Conservation (phyloP, 37 sponge, comb jelly and placozoan species). For the Axinella damicornis region DNA sequence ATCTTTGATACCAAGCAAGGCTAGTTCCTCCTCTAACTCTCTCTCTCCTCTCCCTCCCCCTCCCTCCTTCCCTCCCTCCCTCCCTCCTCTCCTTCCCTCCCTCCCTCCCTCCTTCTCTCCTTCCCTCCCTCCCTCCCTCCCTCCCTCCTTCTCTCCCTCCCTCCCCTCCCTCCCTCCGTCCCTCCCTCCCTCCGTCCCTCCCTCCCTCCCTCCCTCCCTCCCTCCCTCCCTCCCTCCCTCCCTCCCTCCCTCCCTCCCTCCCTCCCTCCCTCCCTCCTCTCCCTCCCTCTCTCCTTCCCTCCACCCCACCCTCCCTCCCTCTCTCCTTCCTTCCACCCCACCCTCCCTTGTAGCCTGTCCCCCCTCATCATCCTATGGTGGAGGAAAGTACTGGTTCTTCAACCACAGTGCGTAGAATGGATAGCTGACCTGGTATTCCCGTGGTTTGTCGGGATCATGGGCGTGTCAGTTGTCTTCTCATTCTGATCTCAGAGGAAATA, state of each 20-base stretch:
- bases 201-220: neutral
- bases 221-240: neutral
- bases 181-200: neutral
- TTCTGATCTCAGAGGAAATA: conserved; percentile 63
- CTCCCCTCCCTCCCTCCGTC: neutral
- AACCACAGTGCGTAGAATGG: conserved; percentile 93
- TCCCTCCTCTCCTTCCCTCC: neutral
- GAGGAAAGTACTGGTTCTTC: conserved; percentile 96
- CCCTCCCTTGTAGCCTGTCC: conserved; percentile 64
- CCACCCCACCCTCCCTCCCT: neutral
- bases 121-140: too few relatives aligned
- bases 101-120: neutral
- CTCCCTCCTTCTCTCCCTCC: neutral
- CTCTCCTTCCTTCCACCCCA: neutral
- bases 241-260: neutral
- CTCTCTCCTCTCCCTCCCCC: neutral
- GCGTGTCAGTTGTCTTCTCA: conserved; percentile 89
- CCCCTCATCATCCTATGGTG: conserved; percentile 93
- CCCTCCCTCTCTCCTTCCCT: neutral
- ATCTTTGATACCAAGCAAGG: too few relatives aligned
- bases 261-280: neutral
- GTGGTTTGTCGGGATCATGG: conserved; percentile 95
- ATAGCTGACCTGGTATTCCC: conserved; percentile 90
- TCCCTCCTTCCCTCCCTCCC: neutral
- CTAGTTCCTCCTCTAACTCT: too few relatives aligned